Conservation (phyloP, 2,113 vertebrate genomes). For the Malurus cyaneus region DNA sequence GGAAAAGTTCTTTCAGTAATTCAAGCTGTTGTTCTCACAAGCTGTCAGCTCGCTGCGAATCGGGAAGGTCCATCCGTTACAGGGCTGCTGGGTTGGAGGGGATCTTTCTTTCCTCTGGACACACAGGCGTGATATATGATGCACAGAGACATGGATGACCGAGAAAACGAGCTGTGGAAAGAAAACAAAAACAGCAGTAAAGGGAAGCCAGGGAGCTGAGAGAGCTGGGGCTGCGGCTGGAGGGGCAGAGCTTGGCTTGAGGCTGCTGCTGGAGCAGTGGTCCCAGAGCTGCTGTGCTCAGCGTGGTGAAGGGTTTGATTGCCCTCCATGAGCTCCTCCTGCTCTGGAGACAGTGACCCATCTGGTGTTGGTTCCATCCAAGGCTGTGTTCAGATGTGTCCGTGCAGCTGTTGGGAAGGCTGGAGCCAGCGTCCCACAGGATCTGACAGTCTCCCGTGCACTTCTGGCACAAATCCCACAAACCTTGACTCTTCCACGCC, state of each 20-base stretch:
- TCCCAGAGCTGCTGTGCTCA: neutral
- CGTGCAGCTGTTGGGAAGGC: neutral
- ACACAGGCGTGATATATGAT: constrained; percentile 69
- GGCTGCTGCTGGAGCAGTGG: neutral
- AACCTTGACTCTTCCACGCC: neutral
- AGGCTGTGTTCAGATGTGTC: neutral
- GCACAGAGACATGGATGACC: constrained; percentile 71
- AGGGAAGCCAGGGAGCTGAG: neutral
- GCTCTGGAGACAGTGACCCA: neutral
- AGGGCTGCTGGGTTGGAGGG: constrained; percentile 53
- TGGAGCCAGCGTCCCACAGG: accelerated
- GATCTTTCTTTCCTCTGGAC: constrained; percentile 65
- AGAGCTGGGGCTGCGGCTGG: neutral
- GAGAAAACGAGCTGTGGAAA: constrained; percentile 47
- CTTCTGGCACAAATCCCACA: neutral
- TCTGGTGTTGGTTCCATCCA: neutral
- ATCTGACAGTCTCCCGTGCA: neutral
- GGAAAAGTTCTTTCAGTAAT: constrained; percentile 84
- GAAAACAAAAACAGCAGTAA: constrained; percentile 61
- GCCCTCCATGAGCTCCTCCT: neutral
- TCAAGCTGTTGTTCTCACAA: constrained; percentile 83
- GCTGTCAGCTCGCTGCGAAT: constrained; percentile 75
- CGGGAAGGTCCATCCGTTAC: constrained; percentile 76
- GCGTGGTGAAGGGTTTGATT: accelerated
- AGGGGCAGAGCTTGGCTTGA: neutral